Evolutionary conservation across 1,140 invertebrate genomes (phyloP).

Genomic region (Ruditapes philippinarum): DNA sequence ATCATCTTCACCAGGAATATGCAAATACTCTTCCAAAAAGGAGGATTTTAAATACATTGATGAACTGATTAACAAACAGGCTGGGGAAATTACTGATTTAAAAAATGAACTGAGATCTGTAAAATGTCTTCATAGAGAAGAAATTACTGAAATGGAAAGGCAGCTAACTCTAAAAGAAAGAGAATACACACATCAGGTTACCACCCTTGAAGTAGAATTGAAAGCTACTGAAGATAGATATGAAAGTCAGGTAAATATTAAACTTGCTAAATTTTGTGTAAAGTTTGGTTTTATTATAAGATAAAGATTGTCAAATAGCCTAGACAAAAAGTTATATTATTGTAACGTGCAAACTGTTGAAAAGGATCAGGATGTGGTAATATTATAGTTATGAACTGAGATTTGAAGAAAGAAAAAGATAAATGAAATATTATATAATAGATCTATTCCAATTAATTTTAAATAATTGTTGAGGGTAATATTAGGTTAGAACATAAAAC

Average conservation of each 20-base stretch:
- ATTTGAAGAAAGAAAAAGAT: too few species aligned
- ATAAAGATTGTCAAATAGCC: too few species aligned
- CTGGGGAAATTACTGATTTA: slow-evolving; percentile 78
- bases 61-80: slow-evolving; percentile 81
- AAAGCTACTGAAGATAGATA: slow-evolving; percentile 73
- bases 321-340: too few species aligned
- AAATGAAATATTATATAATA: too few species aligned
- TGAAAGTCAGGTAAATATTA: slow-evolving; percentile 74
- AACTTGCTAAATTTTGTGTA: too few species aligned
- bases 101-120: slow-evolving; percentile 73
- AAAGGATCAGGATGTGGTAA: too few species aligned
- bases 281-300: too few species aligned
- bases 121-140: slow-evolving; percentile 72
- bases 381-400: too few species aligned
- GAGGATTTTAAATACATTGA: slow-evolving; percentile 79
- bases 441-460: too few species aligned
- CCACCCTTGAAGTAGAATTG: slow-evolving; percentile 72
- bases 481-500: too few species aligned
- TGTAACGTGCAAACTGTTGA: too few species aligned
- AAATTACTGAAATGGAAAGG: slow-evolving; percentile 72
- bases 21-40: slow-evolving; percentile 51
- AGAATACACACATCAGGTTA: slow-evolving; percentile 63
- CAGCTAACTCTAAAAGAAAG: slow-evolving; percentile 70
- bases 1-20: slow-evolving; percentile 8
- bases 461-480: too few species aligned